phyloP scores from a whole-genome alignment of 2,888 invertebrate genomes.

The Mylabris sibirica region DNA sequence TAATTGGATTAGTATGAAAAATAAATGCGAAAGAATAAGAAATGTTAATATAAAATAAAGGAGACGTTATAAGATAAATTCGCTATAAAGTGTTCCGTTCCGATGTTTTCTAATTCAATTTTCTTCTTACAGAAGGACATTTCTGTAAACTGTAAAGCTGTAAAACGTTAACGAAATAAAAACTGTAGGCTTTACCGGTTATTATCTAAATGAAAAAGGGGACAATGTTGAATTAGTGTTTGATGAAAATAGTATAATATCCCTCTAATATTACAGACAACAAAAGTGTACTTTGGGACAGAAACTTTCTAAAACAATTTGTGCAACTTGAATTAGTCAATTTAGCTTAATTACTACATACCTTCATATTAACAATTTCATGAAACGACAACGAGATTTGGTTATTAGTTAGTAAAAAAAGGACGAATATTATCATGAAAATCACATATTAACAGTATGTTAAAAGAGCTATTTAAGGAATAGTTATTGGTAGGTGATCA shows the following conservation, averaged over 20 bases:
- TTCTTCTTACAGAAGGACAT: slow-evolving; percentile 15
- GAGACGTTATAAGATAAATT: slow-evolving; percentile 24
- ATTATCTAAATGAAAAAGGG: slow-evolving; percentile 36
- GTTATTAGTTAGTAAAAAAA: not conserved
- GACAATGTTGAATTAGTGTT: slow-evolving; percentile 20
- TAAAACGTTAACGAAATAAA: slow-evolving; percentile 30
- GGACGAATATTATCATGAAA: too few species aligned
- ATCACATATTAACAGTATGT: slow-evolving; percentile 26
- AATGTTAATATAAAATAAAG: not conserved
- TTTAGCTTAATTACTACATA: slow-evolving; percentile 40
- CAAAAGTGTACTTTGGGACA: slow-evolving; percentile 35
- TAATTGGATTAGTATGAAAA: not conserved
- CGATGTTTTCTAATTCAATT: slow-evolving; percentile 32
- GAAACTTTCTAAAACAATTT: slow-evolving; percentile 42
- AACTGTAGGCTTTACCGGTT: slow-evolving; percentile 19
- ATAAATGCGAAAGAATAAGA: not conserved
- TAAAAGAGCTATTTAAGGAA: slow-evolving; percentile 35
- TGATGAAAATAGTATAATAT: slow-evolving; percentile 23
- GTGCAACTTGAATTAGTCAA: slow-evolving; percentile 42
- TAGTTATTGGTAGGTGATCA: slow-evolving; percentile 37
- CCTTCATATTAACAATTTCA: slow-evolving; percentile 21
- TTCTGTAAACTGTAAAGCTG: slow-evolving; percentile 19
- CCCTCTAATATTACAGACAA: slow-evolving; percentile 26
- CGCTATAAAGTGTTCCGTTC: slow-evolving; percentile 27
- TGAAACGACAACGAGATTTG: not conserved